Conservation (phyloP, 2,797 vertebrate genomes). For the Lagocephalus sceleratus region DNA sequence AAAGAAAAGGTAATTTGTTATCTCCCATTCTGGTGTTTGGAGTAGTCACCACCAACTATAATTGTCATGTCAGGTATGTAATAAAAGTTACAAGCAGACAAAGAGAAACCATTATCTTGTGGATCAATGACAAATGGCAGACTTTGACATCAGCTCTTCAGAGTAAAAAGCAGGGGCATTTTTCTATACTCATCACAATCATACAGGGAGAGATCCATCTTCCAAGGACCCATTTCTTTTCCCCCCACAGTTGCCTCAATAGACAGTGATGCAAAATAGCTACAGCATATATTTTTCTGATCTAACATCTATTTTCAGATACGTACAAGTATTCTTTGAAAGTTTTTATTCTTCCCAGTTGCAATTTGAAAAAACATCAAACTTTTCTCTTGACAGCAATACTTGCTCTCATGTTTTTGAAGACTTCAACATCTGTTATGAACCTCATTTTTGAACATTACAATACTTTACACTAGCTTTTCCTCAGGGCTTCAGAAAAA, state of each 20-base stretch:
- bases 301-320: slow-evolving; percentile 27
- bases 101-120: background rate
- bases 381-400: slow-evolving; percentile 1
- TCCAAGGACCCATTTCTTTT: slow-evolving; percentile 6
- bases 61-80: background rate
- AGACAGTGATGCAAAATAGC: slow-evolving; percentile 24
- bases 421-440: slow-evolving; percentile 18
- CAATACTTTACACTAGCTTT: background rate
- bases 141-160: slow-evolving; percentile 29
- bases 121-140: slow-evolving; percentile 27
- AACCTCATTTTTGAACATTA: slow-evolving; percentile 4
- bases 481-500: background rate
- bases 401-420: slow-evolving; percentile 2
- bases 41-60: too few relatives aligned
- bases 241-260: slow-evolving; percentile 21
- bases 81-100: background rate
- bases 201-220: slow-evolving; percentile 24
- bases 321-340: slow-evolving; percentile 20
- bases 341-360: slow-evolving; percentile 6
- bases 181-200: slow-evolving; percentile 24
- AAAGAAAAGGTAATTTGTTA: too few relatives aligned
- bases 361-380: slow-evolving; percentile 30
- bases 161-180: slow-evolving; percentile 27
- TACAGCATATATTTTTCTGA: slow-evolving; percentile 24
- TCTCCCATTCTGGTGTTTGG: too few relatives aligned